Percentiles rank a stretch among this genome's conserved stretches.
phyloP scores from a whole-genome alignment of 2,113 vertebrate genomes.

The Uria aalge region DNA sequence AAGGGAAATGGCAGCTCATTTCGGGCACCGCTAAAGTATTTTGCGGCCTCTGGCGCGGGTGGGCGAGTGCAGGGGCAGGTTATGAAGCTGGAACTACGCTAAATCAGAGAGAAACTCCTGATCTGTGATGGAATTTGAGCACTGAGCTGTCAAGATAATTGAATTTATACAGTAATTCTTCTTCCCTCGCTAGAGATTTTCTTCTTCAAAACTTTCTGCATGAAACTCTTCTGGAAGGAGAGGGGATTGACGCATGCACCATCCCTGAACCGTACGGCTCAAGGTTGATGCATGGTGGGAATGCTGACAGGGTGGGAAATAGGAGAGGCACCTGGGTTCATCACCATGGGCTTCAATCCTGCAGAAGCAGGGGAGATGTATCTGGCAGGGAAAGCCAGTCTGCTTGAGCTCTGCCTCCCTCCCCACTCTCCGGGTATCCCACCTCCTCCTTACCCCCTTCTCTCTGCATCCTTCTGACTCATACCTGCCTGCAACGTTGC shows the following conservation, averaged over 20 bases:
- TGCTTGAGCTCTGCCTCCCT: fast-evolving
- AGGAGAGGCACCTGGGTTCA: not conserved
- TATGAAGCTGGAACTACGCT: slow-evolving; percentile 25
- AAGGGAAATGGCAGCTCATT: not conserved
- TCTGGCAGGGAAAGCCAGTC: not conserved
- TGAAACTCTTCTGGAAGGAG: not conserved
- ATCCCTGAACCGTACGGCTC: not conserved
- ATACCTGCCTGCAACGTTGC: not conserved
- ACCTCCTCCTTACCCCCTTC: not conserved
- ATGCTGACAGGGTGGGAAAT: not conserved
- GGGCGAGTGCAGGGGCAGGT: not conserved
- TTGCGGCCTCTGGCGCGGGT: not conserved
- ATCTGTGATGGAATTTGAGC: slow-evolving; percentile 32
- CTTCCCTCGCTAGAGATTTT: not conserved
- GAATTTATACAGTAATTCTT: slow-evolving; percentile 25
- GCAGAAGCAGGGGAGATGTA: not conserved
- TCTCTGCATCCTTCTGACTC: not conserved
- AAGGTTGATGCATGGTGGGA: not conserved
- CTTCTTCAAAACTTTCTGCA: not conserved
- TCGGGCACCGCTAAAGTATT: not conserved
- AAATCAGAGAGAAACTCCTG: slow-evolving; percentile 30
- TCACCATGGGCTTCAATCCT: not conserved
- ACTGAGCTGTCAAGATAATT: slow-evolving; percentile 37
- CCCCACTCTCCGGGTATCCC: not conserved
- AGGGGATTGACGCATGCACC: not conserved